phyloP scores from a whole-genome alignment of 64 coral and sea anemone genomes.

The Catalaphyllia jardinei region DNA sequence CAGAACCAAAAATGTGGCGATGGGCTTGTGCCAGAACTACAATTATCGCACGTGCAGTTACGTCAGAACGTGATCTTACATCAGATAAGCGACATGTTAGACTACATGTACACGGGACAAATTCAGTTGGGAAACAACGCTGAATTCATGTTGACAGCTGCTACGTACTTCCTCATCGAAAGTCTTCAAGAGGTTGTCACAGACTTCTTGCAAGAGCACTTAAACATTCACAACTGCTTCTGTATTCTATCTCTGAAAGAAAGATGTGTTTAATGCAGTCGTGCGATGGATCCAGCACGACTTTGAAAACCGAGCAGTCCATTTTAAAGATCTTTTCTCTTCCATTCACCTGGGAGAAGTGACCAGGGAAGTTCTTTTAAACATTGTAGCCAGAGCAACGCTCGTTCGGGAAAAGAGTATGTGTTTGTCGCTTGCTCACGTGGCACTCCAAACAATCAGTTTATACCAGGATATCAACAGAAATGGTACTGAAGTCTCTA shows the following conservation, averaged over 20 bases:
- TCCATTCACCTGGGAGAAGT: constrained; percentile 3
- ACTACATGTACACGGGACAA: constrained; percentile 67
- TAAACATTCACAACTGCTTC: not conserved
- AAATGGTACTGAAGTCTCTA: not conserved
- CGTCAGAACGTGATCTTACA: not conserved
- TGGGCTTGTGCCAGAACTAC: no score
- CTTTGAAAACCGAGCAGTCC: not conserved
- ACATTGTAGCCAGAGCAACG: not conserved
- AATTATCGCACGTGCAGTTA: no score
- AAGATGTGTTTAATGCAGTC: constrained; percentile 19
- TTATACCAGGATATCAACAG: not conserved
- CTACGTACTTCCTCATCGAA: constrained; percentile 4
- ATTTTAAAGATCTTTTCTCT: constrained; percentile 16
- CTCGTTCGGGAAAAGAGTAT: not conserved
- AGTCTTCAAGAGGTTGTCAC: not conserved
- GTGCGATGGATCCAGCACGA: constrained; percentile 14
- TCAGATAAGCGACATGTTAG: constrained; percentile 38
- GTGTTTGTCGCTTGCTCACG: not conserved
- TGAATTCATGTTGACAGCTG: constrained; percentile 35
- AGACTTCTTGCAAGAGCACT: constrained; percentile 1
- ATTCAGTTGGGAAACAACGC: constrained; percentile 19
- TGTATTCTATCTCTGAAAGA: not conserved
- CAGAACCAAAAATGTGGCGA: no score
- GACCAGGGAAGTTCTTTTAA: not conserved
- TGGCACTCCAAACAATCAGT: not conserved